Evolutionary conservation across 2,797 vertebrate species (phyloP), one percentile per base, ranked within the genome.

Genomic region (Salarias fasciatus): DNA sequence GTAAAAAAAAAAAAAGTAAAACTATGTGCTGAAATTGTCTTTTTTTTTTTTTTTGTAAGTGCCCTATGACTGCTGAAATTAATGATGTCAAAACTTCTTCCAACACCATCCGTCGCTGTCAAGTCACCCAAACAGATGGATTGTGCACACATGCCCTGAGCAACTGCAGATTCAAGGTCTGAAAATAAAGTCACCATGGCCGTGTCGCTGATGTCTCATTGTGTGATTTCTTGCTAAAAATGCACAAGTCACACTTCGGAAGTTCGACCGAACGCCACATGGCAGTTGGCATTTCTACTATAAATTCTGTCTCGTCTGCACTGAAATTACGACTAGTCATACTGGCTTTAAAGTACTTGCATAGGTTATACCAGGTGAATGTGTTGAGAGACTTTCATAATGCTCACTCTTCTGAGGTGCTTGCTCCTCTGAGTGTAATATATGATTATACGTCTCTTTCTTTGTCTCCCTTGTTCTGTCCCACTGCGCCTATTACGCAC

Each of bases 261-360:
- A 11, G 15, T 15, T 54, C 49, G 11, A 40, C 37, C 48, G 46
- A 41, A 30, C 7, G 2, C 11, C 8, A 10, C 9, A 36, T 18
- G 44, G 24, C 30, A 47, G 24, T 7, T 30, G 18, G 11, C 58
- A 24, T 47, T 66, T 53, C 53, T 24, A 38, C 35, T 12, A 40
- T 28, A 31, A 67, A 43, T 11, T 57, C 14, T 53, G 10, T 30
- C 36, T 63, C 33, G 29, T 33, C 38, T 53, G 46, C 42, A 35
- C 52, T 4, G 6, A 8, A 44, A 55, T 55, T 13, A 18, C 1
- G n/a, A 65, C 28, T 6, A 6, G 24, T 45, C 35, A 14, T 6
- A 13, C 12, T 60, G 31, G 46, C 50, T 63, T 47, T 36, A 31
- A 69, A 42, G 30, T 11, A 37, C 2, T 53, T 71, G 7, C 36